These are phyloP conservation scores for Rotaria magnacalcarata DNA, from an alignment of 2,888 invertebrate species.

Conservation along the genomic window DNA sequence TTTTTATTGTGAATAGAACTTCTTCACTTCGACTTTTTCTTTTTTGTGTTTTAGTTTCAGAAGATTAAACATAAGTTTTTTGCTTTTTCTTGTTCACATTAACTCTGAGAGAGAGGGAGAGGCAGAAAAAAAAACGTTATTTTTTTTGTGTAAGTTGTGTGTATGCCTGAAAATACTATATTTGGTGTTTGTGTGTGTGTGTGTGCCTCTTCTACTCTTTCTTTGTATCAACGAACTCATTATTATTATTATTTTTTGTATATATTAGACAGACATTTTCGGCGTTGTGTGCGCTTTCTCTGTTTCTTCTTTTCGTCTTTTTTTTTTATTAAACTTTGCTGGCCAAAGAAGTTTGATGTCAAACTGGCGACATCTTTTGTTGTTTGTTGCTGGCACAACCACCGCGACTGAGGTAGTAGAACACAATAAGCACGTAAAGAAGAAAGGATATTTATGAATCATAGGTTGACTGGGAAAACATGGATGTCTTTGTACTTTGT, in stretches of 20 bases:
- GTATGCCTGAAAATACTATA: not conserved
- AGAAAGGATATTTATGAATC: not conserved
- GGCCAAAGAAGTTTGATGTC: constrained; percentile 16
- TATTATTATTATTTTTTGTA: not conserved
- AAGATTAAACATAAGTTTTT: not conserved
- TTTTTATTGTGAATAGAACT: constrained; percentile 26
- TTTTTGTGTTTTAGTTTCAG: not conserved
- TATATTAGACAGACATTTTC: not conserved
- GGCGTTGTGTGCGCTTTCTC: not conserved
- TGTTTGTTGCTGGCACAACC: constrained; percentile 4
- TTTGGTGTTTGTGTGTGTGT: not conserved
- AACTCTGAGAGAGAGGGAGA: not conserved
- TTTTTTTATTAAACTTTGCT: constrained; percentile 25
- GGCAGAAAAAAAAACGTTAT: not conserved
- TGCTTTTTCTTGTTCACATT: not conserved
- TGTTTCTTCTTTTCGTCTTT: not conserved
- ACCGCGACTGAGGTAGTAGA: constrained; percentile 24
- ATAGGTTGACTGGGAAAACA: not conserved
- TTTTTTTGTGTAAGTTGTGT: not conserved
- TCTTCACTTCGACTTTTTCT: not conserved
- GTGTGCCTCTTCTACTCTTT: not conserved
- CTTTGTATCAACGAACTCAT: constrained; percentile 10
- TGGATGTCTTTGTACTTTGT: constrained; percentile 26
- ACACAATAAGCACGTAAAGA: not conserved
- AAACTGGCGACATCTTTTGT: constrained; percentile 17